These are phyloP conservation scores for Cebuella pygmaea DNA, from an alignment of 2,797 vertebrate species.

Conservation along the genomic window DNA sequence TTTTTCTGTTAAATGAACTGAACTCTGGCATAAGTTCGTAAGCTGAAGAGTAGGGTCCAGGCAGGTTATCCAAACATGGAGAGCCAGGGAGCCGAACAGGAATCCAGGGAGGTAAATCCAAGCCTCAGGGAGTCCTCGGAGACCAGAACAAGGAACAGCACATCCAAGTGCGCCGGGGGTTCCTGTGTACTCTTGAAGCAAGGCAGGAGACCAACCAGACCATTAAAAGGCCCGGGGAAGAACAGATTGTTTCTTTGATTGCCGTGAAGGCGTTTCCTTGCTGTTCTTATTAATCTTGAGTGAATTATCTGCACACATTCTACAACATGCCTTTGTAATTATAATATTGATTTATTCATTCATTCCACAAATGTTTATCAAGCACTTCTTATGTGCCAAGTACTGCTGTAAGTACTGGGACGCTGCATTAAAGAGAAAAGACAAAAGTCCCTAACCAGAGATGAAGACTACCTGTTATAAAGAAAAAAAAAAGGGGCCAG, in stretches of 20 bases:
- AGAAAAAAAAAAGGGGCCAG: neutral
- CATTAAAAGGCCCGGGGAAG: neutral
- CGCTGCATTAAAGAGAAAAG: neutral
- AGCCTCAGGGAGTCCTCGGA: neutral
- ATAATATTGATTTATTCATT: conserved; percentile 14
- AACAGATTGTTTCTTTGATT: neutral
- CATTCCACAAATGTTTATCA: neutral
- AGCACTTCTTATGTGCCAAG: neutral
- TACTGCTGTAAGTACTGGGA: neutral
- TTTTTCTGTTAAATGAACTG: conserved; percentile 16
- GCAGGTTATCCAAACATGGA: neutral
- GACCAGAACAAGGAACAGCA: neutral
- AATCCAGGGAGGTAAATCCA: neutral
- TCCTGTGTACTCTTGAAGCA: neutral
- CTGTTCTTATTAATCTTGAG: neutral
- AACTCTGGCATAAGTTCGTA: neutral
- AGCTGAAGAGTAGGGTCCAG: neutral
- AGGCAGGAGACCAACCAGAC: neutral
- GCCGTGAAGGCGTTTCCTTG: neutral
- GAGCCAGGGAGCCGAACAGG: neutral
- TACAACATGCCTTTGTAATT: conserved; percentile 12
- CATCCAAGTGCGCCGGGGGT: neutral
- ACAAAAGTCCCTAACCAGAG: neutral
- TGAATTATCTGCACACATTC: conserved; percentile 15
- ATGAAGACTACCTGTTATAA: neutral